These are phyloP conservation scores for Botia almorhae DNA, from an alignment of 2,797 vertebrate species.

Conservation along the genomic window DNA sequence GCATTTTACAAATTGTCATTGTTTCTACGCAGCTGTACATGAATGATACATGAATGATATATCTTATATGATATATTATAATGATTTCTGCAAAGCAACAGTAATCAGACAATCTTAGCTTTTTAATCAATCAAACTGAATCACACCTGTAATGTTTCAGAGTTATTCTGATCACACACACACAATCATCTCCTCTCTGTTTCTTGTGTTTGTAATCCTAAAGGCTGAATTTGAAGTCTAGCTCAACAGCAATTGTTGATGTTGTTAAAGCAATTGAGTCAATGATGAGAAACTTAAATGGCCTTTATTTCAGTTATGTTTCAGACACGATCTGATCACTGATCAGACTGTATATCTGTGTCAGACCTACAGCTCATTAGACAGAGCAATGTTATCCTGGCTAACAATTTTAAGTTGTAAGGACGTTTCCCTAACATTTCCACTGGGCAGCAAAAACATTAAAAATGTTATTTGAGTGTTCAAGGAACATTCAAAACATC, in stretches of 20 bases:
- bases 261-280: background rate
- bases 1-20: too few species aligned
- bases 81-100: background rate
- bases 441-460: too few species aligned
- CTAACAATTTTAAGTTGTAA: too few species aligned
- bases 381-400: background rate
- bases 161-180: too few species aligned
- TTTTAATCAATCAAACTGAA: background rate
- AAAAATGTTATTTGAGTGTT: too few species aligned
- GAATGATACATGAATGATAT: too few species aligned
- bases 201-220: background rate
- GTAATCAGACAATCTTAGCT: background rate
- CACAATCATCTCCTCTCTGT: background rate
- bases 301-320: background rate
- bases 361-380: background rate
- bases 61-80: too few species aligned
- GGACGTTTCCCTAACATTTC: too few species aligned
- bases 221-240: background rate
- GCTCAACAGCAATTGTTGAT: background rate
- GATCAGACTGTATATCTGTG: background rate
- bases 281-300: background rate
- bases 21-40: too few species aligned
- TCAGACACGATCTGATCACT: background rate
- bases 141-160: conserved; percentile 2
- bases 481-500: too few species aligned